A percentile compares a stretch with the other conserved stretches of the same genome.
These are phyloP conservation scores for Gallinago stenura DNA, from an alignment of 2,797 vertebrate species.

Conservation along the genomic window DNA sequence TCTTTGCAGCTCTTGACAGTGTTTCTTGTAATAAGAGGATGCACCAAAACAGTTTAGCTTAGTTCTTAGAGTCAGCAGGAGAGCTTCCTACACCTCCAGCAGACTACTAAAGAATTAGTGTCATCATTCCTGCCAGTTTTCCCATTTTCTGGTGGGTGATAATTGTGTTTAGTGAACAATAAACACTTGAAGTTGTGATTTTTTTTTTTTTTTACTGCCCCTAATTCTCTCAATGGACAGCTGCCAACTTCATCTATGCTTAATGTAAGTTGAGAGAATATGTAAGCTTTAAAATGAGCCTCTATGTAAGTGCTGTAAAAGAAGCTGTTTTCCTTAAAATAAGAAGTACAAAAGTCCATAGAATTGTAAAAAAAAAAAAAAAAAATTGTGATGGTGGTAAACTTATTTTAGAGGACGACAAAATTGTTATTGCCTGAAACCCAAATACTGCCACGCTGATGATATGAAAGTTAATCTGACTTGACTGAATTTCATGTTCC, in stretches of 20 bases:
- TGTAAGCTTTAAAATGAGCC: constrained; percentile 31
- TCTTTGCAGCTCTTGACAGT: not conserved
- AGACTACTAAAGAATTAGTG: constrained; percentile 6
- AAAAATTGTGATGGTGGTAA: not conserved
- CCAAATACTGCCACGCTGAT: not conserved
- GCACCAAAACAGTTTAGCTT: not conserved
- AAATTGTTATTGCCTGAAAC: constrained; percentile 45
- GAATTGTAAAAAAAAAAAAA: not conserved
- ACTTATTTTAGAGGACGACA: not conserved
- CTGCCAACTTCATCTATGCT: constrained; percentile 26
- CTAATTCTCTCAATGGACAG: not conserved
- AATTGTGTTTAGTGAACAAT: constrained; percentile 28
- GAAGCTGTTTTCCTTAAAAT: constrained; percentile 18
- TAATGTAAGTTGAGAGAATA: not conserved
- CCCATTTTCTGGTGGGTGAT: constrained; percentile 17
- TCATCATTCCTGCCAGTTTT: not conserved
- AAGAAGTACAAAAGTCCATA: not conserved
- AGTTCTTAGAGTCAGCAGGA: not conserved
- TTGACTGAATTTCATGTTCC: not conserved
- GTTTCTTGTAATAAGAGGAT: not conserved
- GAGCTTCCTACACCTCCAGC: not conserved
- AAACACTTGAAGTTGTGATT: not conserved
- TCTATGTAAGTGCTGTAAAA: constrained; percentile 5
- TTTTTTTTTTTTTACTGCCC: not conserved
- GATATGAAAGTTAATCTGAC: not conserved